A percentile compares a stretch with the other conserved stretches of the same genome.
Evolutionary conservation across 2,113 vertebrate species (phyloP).

Genomic region (Heptranchias perlo): DNA sequence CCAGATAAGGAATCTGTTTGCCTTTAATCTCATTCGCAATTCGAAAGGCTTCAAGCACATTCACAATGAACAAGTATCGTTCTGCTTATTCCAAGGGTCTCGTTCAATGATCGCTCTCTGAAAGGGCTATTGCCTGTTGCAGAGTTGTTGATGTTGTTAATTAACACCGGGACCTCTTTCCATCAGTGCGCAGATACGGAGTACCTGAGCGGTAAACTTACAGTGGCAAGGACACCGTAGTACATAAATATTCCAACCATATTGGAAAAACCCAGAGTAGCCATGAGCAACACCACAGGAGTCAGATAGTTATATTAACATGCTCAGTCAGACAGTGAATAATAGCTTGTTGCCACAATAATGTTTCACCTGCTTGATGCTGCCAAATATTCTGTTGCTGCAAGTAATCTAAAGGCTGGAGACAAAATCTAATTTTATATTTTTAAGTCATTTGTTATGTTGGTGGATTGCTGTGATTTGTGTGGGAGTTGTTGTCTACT

Average conservation of each 20-base stretch:
- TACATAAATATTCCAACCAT: neutral
- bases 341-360: neutral
- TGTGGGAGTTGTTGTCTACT: neutral
- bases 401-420: neutral
- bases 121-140: too few relatives aligned
- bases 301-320: neutral
- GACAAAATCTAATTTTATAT: neutral
- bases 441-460: neutral
- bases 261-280: neutral
- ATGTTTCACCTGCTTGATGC: neutral
- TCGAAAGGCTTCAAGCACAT: neutral
- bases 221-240: neutral
- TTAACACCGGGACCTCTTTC: too few relatives aligned
- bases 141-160: neutral
- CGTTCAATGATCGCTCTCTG: too few relatives aligned
- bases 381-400: neutral
- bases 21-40: neutral
- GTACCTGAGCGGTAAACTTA: too few relatives aligned
- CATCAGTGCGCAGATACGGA: too few relatives aligned
- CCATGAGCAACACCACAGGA: neutral
- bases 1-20: too few relatives aligned
- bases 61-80: neutral
- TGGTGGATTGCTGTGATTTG: neutral
- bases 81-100: neutral
- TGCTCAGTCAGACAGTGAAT: neutral